Evolutionary conservation across 2,888 invertebrate species (phyloP), one percentile per base, ranked within the genome.

Genomic region (Phoronis australis): DNA sequence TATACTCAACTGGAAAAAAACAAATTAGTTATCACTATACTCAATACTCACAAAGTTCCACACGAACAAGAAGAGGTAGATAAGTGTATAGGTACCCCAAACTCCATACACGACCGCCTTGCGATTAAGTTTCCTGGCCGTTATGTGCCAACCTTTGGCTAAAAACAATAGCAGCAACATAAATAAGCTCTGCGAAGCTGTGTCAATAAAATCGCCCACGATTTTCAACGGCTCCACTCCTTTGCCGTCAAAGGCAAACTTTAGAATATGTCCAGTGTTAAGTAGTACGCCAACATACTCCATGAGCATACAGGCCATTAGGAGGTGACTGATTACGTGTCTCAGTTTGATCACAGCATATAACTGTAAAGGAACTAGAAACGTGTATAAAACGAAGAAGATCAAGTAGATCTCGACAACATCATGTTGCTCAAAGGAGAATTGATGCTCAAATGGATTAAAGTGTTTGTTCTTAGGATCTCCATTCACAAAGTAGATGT

Each of bases 121-220:
- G 23, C 89, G 87, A 18, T 90, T 87, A 48, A 95, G 82, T 79
- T 93, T 91, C 69, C 89, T 83, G 60, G 90, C 82, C 9, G 93
- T 93, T 26, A 96, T 90, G 4, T 93, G 94, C 94, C 95, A 95
- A 42, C 96, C 97, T 81, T 96, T 95, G 37, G 95, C 95, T 59
- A 97, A 80, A 48, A 96, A 80, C 48, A 97, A 81, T 38, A 97
- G 81, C 49, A 96, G 82, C 60, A 97, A 80, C 90, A 96, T 94
- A 73, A 96, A 93, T 4, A 92, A 83, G 42, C 93, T 90, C 51
- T 94, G 85, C 61, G 94, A 90, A 66, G 93, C 81, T 64, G 91
- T 90, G 79, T 93, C 92, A 66, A 93, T 83, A 64, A 95, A 87
- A 80, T 95, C 94, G 24, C 96, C 96, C 45, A 88, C 84, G 44